These are phyloP conservation scores for Drosophila rufa DNA, from an alignment of 1,140 invertebrate species.

Conservation along the genomic window DNA sequence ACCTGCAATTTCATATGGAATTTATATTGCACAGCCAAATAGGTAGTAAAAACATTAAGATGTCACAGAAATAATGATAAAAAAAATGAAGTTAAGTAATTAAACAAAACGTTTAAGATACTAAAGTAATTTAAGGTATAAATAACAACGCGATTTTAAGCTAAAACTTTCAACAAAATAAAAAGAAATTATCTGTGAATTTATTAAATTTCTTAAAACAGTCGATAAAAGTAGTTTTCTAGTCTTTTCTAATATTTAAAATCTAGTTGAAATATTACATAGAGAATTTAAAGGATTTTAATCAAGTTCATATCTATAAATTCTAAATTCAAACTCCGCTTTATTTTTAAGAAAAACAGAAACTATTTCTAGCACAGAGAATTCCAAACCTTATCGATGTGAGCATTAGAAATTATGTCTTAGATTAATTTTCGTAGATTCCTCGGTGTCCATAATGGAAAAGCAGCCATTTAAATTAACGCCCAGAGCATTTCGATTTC, in stretches of 20 bases:
- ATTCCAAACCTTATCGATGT: neutral
- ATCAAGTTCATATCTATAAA: no score
- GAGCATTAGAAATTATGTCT: neutral
- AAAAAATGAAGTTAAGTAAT: neutral
- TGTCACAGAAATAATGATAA: no score
- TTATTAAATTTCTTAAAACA: no score
- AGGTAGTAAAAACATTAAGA: neutral
- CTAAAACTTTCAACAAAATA: no score
- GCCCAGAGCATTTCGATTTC: constrained; percentile 11
- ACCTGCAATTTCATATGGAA: neutral
- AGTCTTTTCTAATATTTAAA: no score
- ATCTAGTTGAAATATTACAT: no score
- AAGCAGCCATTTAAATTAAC: constrained; percentile 3
- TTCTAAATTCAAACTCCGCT: no score
- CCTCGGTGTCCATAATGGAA: constrained; percentile 11
- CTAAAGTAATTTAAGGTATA: neutral
- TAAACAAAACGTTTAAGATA: neutral
- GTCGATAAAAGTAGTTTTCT: no score
- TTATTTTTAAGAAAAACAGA: neutral
- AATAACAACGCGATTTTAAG: no score
- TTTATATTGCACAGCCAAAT: neutral
- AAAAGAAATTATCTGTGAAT: no score
- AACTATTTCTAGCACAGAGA: neutral
- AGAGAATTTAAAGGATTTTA: no score
- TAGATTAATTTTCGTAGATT: constrained; percentile 3